Evolutionary conservation across 2,888 invertebrate species (phyloP), one percentile per base, ranked within the genome.

Genomic region (Lycophotia porphyrea): DNA sequence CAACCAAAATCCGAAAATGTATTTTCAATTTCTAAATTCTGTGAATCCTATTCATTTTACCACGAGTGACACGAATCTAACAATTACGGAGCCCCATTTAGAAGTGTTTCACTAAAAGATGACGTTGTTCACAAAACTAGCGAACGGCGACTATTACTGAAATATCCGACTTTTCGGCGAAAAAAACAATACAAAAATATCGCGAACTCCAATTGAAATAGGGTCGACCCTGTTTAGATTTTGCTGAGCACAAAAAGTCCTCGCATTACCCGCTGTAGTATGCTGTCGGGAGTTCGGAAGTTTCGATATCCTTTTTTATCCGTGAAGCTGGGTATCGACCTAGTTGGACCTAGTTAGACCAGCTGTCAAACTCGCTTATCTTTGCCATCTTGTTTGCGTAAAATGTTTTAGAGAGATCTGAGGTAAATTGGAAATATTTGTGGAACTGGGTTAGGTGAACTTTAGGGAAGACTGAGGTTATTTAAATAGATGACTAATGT

Each of bases 221-320:
- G 75, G 87, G 81, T 87, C 80, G 85, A 85, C 81, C 78, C 87
- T 84, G 74, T 88, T 81, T 88, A 88, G 78, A 83, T 87, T 85
- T 88, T 87, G 88, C 87, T 88, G 84, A 87, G 78, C 71, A 47
- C 78, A 83, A 87, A 88, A 88, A 81, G 74, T 87, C 74, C 66
- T 80, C 76, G 61, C 74, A 85, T 81, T 87, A 85, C 69, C 80
- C 77, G 71, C 61, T 80, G 70, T 78, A 78, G 80, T 78, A 73
- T 81, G 70, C 68, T 81, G 87, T 71, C 72, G 76, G 68, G 78
- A 81, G 65, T 79, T 79, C n/a, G 47, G 44, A 81, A 87, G 71
- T 89, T 85, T 81, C 83, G 65, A 83, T 83, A 84, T 87, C 88
- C 81, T 78, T 90, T 88, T 87, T 86, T 87, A 87, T 89, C 83